phyloP scores from a whole-genome alignment of 1,140 invertebrate species.

The Aphelenchoides fujianensis region DNA sequence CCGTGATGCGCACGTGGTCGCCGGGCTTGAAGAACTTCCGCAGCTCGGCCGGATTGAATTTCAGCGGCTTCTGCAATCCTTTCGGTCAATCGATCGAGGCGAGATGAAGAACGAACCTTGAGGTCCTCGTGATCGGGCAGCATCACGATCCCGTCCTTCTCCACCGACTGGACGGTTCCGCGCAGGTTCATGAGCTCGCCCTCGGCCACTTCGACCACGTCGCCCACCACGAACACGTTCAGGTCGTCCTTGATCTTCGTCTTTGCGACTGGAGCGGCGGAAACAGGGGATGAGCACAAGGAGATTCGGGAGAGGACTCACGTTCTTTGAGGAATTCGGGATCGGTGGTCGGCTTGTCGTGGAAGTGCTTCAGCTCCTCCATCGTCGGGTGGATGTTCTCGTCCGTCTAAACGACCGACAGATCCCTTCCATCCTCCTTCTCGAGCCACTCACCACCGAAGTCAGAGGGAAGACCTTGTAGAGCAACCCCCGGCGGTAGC shows the following conservation, averaged over 20 bases:
- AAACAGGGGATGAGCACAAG: slow-evolving; percentile 13
- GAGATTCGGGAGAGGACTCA: slow-evolving; percentile 23
- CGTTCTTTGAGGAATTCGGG: slow-evolving; percentile 54
- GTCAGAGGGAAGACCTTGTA: slow-evolving; percentile 93
- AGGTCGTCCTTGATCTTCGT: slow-evolving; percentile 44
- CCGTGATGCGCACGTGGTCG: slow-evolving; percentile 85
- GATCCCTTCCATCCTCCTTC: not conserved
- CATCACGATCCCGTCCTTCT: slow-evolving; percentile 90
- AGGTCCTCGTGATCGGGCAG: slow-evolving; percentile 94
- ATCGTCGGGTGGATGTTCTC: slow-evolving; percentile 85
- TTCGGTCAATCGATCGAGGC: not conserved
- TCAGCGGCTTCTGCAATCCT: slow-evolving; percentile 51
- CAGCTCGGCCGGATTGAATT: slow-evolving; percentile 70
- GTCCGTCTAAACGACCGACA: slow-evolving; percentile 65
- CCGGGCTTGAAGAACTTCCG: slow-evolving; percentile 91
- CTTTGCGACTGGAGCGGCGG: slow-evolving; percentile 64
- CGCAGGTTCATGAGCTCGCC: slow-evolving; percentile 92
- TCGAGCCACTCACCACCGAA: slow-evolving; percentile 70
- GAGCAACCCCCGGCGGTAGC: slow-evolving; percentile 85
- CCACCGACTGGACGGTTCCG: slow-evolving; percentile 86
- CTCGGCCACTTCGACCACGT: slow-evolving; percentile 87
- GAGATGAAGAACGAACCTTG: slow-evolving; percentile 67
- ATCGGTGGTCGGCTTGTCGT: slow-evolving; percentile 70
- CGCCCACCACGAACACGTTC: slow-evolving; percentile 85
- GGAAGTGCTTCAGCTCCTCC: slow-evolving; percentile 88